Conservation (phyloP, 2,888 invertebrate species). For the Pseudolycoriella hygida region DNA sequence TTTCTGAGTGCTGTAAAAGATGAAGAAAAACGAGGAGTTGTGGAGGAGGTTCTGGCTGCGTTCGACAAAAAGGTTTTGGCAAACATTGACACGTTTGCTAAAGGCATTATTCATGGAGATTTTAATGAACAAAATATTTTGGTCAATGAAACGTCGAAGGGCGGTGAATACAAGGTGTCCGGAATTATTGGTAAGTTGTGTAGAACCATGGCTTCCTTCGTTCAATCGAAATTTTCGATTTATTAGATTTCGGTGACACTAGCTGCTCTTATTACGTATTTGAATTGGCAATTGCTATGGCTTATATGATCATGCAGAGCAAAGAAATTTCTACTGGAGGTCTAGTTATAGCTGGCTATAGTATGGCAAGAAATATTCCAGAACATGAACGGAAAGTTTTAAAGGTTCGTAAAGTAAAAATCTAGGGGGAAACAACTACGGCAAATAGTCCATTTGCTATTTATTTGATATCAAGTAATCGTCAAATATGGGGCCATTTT, state of each 20-base stretch:
- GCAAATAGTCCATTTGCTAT: too few species aligned
- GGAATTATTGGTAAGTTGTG: conserved; percentile 45
- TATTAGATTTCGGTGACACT: conserved; percentile 58
- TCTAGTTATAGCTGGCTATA: conserved; percentile 61
- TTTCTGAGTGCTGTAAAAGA: conserved; percentile 54
- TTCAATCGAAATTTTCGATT: too few species aligned
- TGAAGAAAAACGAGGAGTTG: conserved; percentile 35
- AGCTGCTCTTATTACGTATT: conserved; percentile 57
- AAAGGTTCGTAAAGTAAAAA: conserved; percentile 28
- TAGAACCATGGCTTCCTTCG: too few species aligned
- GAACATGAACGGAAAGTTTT: conserved; percentile 44
- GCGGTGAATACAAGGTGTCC: conserved; percentile 35
- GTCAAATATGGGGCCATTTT: too few species aligned
- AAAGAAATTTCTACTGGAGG: conserved; percentile 43
- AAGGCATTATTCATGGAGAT: conserved; percentile 72
- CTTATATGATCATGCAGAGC: conserved; percentile 59
- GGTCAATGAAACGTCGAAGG: conserved; percentile 28
- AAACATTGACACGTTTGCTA: conserved; percentile 37
- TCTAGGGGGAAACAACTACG: background rate
- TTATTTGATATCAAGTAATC: too few species aligned
- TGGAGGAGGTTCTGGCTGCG: conserved; percentile 38
- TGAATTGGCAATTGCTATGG: conserved; percentile 65
- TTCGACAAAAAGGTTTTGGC: conserved; percentile 51
- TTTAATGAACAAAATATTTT: conserved; percentile 80
- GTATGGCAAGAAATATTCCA: conserved; percentile 37